These are phyloP conservation scores for Drosophila meridiana DNA, from an alignment of 2,888 invertebrate genomes.

Conservation along the genomic window DNA sequence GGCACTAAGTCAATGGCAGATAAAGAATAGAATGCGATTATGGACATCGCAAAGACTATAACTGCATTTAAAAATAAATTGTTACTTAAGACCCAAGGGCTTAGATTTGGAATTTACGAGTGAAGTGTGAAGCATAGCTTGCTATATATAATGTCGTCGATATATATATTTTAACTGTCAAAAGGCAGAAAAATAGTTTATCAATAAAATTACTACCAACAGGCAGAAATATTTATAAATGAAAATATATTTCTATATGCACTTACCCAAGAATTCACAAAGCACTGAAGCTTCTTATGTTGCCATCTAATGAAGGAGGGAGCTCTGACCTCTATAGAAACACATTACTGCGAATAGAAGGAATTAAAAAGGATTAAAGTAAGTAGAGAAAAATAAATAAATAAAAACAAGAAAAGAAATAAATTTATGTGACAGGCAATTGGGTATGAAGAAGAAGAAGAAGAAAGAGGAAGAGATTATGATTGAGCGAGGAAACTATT, in stretches of 20 bases:
- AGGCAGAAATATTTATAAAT: not conserved
- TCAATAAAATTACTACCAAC: not conserved
- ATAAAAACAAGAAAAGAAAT: not conserved
- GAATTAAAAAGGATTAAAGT: not conserved
- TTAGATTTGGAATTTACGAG: not conserved
- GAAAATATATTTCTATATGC: not conserved
- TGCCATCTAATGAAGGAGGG: not conserved
- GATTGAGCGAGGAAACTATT: not conserved
- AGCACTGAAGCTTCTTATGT: not conserved
- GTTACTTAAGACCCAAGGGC: not conserved
- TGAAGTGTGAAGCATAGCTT: not conserved
- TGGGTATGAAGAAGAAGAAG: no score
- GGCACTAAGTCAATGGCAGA: slow-evolving; percentile 14
- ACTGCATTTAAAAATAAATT: not conserved
- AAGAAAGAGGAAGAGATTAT: not conserved
- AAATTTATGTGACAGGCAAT: not conserved
- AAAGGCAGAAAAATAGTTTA: not conserved
- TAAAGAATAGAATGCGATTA: slow-evolving; percentile 13
- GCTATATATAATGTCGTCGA: not conserved
- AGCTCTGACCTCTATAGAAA: not conserved
- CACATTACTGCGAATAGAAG: slow-evolving; percentile 8
- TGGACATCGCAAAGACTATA: not conserved
- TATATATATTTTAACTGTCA: not conserved
- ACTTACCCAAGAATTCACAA: slow-evolving; percentile 1
- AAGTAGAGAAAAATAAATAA: not conserved